phyloP scores from a whole-genome alignment of 2,113 vertebrate species.

The Pelodiscus sinensis region DNA sequence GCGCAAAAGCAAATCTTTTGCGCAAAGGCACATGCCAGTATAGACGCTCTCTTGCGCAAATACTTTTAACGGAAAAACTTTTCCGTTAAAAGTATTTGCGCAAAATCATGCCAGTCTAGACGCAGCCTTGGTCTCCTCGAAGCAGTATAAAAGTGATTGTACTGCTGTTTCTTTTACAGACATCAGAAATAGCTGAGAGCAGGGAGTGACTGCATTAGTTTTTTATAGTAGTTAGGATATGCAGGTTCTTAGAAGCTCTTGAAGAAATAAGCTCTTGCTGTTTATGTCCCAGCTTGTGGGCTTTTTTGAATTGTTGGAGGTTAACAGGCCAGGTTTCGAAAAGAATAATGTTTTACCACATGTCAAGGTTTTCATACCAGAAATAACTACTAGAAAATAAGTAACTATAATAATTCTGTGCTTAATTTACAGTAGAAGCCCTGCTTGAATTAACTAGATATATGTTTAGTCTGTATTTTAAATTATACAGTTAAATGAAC shows the following conservation, averaged over 20 bases:
- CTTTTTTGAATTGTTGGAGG: slow-evolving; percentile 38
- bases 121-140: slow-evolving; percentile 27
- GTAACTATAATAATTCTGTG: not conserved
- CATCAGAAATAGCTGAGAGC: slow-evolving; percentile 55
- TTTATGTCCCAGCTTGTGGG: slow-evolving; percentile 33
- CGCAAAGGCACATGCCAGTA: too few relatives aligned
- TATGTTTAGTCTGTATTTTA: slow-evolving; percentile 40
- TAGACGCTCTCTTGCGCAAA: too few relatives aligned
- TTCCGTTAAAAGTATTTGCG: too few relatives aligned
- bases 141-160: slow-evolving; percentile 28
- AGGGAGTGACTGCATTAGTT: slow-evolving; percentile 47
- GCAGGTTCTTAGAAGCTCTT: slow-evolving; percentile 29
- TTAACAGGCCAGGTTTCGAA: slow-evolving; percentile 56
- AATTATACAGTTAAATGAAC: slow-evolving; percentile 9
- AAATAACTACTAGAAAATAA: slow-evolving; percentile 17
- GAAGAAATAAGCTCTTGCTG: slow-evolving; percentile 35
- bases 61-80: too few relatives aligned
- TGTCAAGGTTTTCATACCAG: slow-evolving; percentile 22
- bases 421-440: slow-evolving; percentile 24
- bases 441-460: slow-evolving; percentile 27
- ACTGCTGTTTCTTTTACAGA: slow-evolving; percentile 60
- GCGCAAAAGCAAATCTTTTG: too few relatives aligned
- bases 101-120: too few relatives aligned
- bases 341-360: not conserved
- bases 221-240: slow-evolving; percentile 30